Evolutionary conservation across 2,797 vertebrate species (phyloP).

Genomic region (Poecilia gillii): DNA sequence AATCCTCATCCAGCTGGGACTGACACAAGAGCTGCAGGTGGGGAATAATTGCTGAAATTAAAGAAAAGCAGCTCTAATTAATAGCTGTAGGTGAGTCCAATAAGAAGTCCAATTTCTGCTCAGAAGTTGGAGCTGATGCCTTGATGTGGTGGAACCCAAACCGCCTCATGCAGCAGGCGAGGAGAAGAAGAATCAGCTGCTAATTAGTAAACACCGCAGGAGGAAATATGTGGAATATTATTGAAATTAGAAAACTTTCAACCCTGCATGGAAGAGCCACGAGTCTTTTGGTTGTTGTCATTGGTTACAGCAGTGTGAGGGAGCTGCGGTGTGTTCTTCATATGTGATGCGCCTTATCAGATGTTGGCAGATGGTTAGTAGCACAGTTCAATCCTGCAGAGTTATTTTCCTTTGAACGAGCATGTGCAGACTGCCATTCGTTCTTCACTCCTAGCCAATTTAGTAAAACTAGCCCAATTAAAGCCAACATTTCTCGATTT

Average conservation of each 20-base stretch:
- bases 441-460: not conserved
- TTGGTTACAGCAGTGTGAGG: slow-evolving; percentile 20
- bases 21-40: slow-evolving; percentile 53
- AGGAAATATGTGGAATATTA: slow-evolving; percentile 24
- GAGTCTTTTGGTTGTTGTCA: slow-evolving; percentile 14
- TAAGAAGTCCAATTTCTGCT: slow-evolving; percentile 45
- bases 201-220: slow-evolving; percentile 42
- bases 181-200: slow-evolving; percentile 20
- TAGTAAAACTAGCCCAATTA: slow-evolving; percentile 1
- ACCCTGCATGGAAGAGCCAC: slow-evolving; percentile 18
- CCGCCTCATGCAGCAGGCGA: not conserved
- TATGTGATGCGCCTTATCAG: not conserved
- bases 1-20: slow-evolving; percentile 37
- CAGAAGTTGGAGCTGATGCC: slow-evolving; percentile 6
- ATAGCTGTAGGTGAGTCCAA: slow-evolving; percentile 52
- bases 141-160: slow-evolving; percentile 22
- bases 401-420: not conserved
- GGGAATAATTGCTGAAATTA: slow-evolving; percentile 50
- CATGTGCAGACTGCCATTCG: not conserved
- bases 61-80: slow-evolving; percentile 51
- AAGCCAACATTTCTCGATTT: not conserved
- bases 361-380: slow-evolving; percentile 22
- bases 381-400: slow-evolving; percentile 6
- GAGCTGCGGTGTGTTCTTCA: not conserved
- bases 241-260: slow-evolving; percentile 22